These are phyloP conservation scores for Thaleichthys pacificus DNA, from an alignment of 2,797 vertebrate species.

Conservation along the genomic window DNA sequence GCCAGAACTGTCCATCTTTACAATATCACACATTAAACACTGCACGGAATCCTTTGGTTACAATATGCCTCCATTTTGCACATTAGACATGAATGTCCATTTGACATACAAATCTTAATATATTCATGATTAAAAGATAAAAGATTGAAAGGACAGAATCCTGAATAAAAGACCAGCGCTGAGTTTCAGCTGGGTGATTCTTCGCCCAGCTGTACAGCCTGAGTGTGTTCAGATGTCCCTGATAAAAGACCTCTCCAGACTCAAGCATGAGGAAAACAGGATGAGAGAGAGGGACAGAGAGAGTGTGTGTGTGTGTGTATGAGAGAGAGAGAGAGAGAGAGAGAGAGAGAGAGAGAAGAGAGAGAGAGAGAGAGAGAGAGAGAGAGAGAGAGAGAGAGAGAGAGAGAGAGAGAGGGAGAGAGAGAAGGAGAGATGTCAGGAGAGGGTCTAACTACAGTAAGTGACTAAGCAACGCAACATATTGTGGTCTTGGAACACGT, in stretches of 20 bases:
- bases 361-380: background rate
- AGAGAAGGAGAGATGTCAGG: background rate
- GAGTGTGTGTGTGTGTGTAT: background rate
- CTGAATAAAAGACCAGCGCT: background rate
- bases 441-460: background rate
- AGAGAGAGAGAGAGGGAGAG: background rate
- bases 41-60: no score
- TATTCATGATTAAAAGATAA: no score
- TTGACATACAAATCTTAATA: no score
- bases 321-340: background rate
- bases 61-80: no score
- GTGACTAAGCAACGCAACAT: background rate
- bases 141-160: no score
- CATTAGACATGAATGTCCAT: no score
- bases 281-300: conserved; percentile 6
- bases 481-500: no score
- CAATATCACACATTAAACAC: no score
- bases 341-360: background rate
- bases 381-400: background rate
- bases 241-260: conserved; percentile 44
- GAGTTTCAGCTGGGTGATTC: background rate
- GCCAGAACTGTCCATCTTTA: no score
- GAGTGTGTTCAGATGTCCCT: conserved; percentile 47
- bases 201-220: conserved; percentile 29
- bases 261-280: background rate